Evolutionary conservation across 2,113 vertebrate species (phyloP).

Genomic region (Ploceus nigricollis): DNA sequence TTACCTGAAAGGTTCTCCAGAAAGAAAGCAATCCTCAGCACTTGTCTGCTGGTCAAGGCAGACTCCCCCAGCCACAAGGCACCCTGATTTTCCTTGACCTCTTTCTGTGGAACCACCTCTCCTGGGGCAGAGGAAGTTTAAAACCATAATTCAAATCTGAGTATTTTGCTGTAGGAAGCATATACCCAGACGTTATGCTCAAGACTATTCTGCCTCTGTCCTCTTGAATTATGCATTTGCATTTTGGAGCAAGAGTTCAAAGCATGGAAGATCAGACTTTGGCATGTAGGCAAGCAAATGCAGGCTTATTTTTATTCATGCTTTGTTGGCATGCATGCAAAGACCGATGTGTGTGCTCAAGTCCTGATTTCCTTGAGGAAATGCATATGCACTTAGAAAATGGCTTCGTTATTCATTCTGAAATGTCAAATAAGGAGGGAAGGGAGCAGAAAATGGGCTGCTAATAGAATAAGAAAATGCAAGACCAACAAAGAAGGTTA

Average conservation of each 20-base stretch:
- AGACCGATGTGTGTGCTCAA: neutral
- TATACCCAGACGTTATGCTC: neutral
- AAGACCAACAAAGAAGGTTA: neutral
- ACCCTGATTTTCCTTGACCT: neutral
- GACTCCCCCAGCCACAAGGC: neutral
- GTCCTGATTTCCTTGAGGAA: constrained; percentile 43
- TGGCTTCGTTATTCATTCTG: neutral
- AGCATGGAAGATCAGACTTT: neutral
- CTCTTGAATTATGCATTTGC: constrained; percentile 37
- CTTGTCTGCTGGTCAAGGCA: neutral
- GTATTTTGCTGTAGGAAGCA: neutral
- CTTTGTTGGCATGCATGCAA: neutral
- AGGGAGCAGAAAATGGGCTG: neutral
- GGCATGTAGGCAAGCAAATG: neutral
- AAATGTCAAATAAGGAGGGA: constrained; percentile 6
- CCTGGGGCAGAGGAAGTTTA: neutral
- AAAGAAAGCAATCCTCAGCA: neutral
- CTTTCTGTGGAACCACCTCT: neutral
- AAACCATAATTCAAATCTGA: neutral
- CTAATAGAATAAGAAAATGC: constrained; percentile 11
- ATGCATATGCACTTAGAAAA: constrained; percentile 13
- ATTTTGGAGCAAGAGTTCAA: constrained; percentile 28
- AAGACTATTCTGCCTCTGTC: neutral
- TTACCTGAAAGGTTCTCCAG: neutral
- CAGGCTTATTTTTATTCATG: neutral